Percentiles rank a stretch among this genome's conserved stretches.
Conservation (phyloP, 2,888 invertebrate genomes). For the Phaonia tiefii region DNA sequence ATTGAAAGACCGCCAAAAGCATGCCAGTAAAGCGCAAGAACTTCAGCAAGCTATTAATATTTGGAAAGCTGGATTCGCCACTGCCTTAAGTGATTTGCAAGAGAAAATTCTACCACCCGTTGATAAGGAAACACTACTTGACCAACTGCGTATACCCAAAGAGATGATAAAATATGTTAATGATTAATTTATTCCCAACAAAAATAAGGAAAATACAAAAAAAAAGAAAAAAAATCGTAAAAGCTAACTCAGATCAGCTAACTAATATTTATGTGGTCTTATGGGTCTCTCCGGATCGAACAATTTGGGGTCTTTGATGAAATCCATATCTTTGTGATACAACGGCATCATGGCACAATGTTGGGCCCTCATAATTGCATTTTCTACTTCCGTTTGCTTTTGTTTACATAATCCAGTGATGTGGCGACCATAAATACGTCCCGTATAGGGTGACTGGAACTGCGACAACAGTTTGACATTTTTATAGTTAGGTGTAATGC, state of each 20-base stretch:
- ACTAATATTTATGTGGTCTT: slow-evolving; percentile 88
- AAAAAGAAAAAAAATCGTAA: background rate
- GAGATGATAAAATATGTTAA: slow-evolving; percentile 74
- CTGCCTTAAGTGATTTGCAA: slow-evolving; percentile 73
- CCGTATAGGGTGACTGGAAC: slow-evolving; percentile 97
- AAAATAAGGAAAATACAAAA: slow-evolving; percentile 1
- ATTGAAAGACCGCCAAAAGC: slow-evolving; percentile 62
- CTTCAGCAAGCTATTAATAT: slow-evolving; percentile 69
- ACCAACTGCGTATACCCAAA: slow-evolving; percentile 71
- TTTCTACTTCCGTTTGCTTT: slow-evolving; percentile 89
- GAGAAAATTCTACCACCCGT: slow-evolving; percentile 66
- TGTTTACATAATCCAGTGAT: slow-evolving; percentile 95
- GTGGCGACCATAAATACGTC: slow-evolving; percentile 93
- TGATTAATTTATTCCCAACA: slow-evolving; percentile 53
- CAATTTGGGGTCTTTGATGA: slow-evolving; percentile 92
- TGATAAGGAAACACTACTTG: slow-evolving; percentile 67
- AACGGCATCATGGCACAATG: slow-evolving; percentile 91
- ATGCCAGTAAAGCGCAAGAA: slow-evolving; percentile 67
- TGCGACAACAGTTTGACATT: slow-evolving; percentile 95
- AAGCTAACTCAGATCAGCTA: background rate
- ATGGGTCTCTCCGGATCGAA: slow-evolving; percentile 94
- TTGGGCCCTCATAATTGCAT: slow-evolving; percentile 88
- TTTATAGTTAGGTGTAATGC: slow-evolving; percentile 93
- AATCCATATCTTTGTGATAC: slow-evolving; percentile 90
- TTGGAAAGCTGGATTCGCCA: slow-evolving; percentile 74